Base-by-base conservation (phyloP, 2,888 invertebrate species). In the Proisotoma minuta region DNA sequence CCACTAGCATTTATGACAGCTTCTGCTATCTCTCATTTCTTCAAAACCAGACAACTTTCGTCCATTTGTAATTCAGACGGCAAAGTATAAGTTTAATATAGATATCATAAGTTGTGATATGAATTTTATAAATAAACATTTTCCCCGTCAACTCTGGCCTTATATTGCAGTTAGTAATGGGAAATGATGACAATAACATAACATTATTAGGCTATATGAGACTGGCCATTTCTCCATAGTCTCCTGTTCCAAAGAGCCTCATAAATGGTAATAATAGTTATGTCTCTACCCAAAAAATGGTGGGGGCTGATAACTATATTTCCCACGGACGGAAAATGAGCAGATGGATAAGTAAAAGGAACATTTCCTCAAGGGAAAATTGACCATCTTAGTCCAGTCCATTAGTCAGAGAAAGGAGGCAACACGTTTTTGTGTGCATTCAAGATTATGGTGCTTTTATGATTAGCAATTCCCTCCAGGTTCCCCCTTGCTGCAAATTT, bases 221-320 rank as follows among this genome's bases (percentile, higher is more conserved):
- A n/a, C 10, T n/a, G 18, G 18, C 18, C 4, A 4, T 43, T 43
- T 43, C 43, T 43, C 43, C 18, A 5, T 43, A 15, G 4, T 5
- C 43, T 20, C 20, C 43, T 43, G 43, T n/a, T 43, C 20, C 43
- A 43, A 43, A 43, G 18, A 20, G 18, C 43, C 10, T 43, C 43
- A 20, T 43, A 43, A 43, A 43, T 43, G 43, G 15, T 43, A 15
- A 43, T 43, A 43, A 43, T 43, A 43, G 43, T 43, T 43, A 43
- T 12, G 5, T 43, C 43, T 43, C 18, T 20, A 18, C 43, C 18
- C 20, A 20, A 4, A 18, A 4, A 18, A 20, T 43, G 43, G 20
- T 43, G 4, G 20, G 5, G 10, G 43, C 20, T 10, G 18, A n/a
- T 43, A 43, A 34, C 34, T 8, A 43, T 15, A 5, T 5, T 43